Evolutionary conservation across 2,888 invertebrate genomes (phyloP).

Genomic region (Bombylius discolor): DNA sequence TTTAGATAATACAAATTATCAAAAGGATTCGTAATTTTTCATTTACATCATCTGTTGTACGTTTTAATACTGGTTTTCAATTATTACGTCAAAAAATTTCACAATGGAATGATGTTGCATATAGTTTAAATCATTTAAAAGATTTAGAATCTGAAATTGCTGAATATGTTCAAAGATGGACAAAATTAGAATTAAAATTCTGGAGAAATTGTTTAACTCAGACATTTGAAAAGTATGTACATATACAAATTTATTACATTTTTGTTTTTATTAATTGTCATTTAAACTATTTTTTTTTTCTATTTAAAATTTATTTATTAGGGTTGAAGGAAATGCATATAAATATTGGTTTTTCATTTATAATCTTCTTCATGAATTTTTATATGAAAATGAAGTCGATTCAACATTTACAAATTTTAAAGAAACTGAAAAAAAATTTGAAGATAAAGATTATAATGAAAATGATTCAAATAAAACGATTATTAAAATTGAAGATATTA

Average conservation of each 20-base stretch:
- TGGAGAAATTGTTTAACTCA: conserved; percentile 76
- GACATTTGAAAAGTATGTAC: conserved; percentile 44
- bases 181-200: conserved; percentile 72
- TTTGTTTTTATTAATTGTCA: not conserved
- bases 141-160: conserved; percentile 60
- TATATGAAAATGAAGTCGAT: conserved; percentile 29
- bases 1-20: conserved; percentile 43
- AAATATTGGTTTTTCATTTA: conserved; percentile 90
- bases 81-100: conserved; percentile 70
- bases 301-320: conserved; percentile 21
- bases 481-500: conserved; percentile 19
- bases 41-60: conserved; percentile 68
- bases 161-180: conserved; percentile 76
- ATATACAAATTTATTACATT: not conserved
- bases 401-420: conserved; percentile 22
- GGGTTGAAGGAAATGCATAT: conserved; percentile 53
- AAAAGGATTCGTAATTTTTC: conserved; percentile 57
- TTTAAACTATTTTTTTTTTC: conserved; percentile 10
- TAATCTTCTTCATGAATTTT: conserved; percentile 51
- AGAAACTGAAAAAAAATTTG: conserved; percentile 24
- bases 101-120: conserved; percentile 88
- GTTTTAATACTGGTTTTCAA: conserved; percentile 84
- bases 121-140: conserved; percentile 68
- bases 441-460: conserved; percentile 20
- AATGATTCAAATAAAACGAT: not conserved